Conservation (phyloP, 2,888 invertebrate species). For the Zygothrica quintamaculata region DNA sequence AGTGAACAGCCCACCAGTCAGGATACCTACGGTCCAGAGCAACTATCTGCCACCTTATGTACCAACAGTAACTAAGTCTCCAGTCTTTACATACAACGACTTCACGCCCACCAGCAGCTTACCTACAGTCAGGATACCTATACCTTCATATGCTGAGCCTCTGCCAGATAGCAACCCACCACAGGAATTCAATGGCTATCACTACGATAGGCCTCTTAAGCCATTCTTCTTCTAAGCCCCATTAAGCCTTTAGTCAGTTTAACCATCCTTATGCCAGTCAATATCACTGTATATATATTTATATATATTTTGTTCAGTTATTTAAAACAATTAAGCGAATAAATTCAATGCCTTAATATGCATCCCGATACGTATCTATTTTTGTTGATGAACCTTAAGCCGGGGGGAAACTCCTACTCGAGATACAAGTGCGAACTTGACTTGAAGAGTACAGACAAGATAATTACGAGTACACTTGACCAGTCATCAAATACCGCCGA, state of each 20-base stretch:
- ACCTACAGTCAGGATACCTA: slow-evolving; percentile 71
- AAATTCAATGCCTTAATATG: slow-evolving; percentile 22
- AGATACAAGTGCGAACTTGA: slow-evolving; percentile 32
- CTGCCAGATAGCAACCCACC: slow-evolving; percentile 66
- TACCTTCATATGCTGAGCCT: slow-evolving; percentile 81
- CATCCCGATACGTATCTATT: slow-evolving; percentile 37
- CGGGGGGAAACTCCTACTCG: slow-evolving; percentile 49
- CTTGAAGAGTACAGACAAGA: slow-evolving; percentile 57
- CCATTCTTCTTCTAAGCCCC: slow-evolving; percentile 64
- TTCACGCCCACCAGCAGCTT: too few species aligned
- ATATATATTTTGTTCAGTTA: slow-evolving; percentile 41
- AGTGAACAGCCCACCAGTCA: too few species aligned
- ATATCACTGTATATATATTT: slow-evolving; percentile 39
- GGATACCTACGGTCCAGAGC: too few species aligned
- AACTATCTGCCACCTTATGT: slow-evolving; percentile 32
- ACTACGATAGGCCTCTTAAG: slow-evolving; percentile 68
- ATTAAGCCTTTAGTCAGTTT: background rate
- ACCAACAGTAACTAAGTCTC: slow-evolving; percentile 16
- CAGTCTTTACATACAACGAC: too few species aligned
- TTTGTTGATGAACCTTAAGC: slow-evolving; percentile 27
- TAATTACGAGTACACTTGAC: slow-evolving; percentile 50
- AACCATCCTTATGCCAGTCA: slow-evolving; percentile 49
- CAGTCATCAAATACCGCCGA: slow-evolving; percentile 45
- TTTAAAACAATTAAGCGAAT: too few species aligned
- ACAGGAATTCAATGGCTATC: slow-evolving; percentile 69